Percentiles rank a stretch among this genome's conserved stretches.
phyloP scores from a whole-genome alignment of 2,113 vertebrate species.

The Pseudopodoces humilis region DNA sequence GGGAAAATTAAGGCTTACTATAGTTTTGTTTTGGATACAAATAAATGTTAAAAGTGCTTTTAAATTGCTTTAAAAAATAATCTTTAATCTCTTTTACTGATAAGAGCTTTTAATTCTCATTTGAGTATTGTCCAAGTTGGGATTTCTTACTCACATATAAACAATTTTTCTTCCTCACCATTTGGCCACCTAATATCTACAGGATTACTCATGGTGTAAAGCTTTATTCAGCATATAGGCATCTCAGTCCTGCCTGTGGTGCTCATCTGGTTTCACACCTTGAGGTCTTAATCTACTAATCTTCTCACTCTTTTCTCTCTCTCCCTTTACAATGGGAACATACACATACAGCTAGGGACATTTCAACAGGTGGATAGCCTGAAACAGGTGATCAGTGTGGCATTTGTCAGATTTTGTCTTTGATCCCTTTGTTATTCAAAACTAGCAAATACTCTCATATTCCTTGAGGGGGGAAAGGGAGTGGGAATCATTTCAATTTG shows the following conservation, averaged over 20 bases:
- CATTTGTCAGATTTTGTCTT: background rate
- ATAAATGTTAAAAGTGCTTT: background rate
- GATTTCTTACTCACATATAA: background rate
- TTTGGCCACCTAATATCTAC: background rate
- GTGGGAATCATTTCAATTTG: background rate
- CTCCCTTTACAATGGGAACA: background rate
- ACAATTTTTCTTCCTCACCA: background rate
- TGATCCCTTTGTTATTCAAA: background rate
- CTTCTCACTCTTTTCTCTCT: background rate
- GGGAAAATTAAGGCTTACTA: background rate
- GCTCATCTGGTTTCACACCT: background rate
- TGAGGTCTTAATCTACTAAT: background rate
- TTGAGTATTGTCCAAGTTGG: constrained; percentile 8
- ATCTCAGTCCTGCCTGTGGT: background rate
- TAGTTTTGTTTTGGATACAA: constrained; percentile 48
- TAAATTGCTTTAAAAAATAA: background rate
- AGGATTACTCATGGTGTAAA: background rate
- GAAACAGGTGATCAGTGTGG: background rate
- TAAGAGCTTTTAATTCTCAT: constrained; percentile 18
- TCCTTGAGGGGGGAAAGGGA: background rate
- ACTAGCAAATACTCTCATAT: background rate
- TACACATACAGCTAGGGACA: background rate
- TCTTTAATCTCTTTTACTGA: constrained; percentile 16
- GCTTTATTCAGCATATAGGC: background rate
- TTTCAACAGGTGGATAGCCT: background rate